A percentile compares a stretch with the other conserved stretches of the same genome.
Evolutionary conservation across 2,113 vertebrate species (phyloP).

Genomic region (Centrocercus urophasianus): DNA sequence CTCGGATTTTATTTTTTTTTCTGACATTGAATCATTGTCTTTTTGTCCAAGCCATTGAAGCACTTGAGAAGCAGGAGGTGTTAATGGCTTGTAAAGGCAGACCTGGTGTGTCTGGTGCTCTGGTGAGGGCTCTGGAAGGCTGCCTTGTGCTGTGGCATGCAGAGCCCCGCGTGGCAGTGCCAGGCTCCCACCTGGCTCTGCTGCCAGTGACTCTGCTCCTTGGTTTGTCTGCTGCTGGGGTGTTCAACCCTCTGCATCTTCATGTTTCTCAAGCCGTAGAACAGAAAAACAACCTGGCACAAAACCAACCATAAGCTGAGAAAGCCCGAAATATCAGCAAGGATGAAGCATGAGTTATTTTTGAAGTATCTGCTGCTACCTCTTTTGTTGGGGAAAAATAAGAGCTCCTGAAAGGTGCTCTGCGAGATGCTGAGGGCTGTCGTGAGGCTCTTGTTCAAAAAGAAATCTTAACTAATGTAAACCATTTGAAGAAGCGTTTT

Average conservation of each 20-base stretch:
- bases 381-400: not conserved
- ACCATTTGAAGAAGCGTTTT: not conserved
- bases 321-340: not conserved
- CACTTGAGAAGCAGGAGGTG: not conserved
- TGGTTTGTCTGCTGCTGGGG: not conserved
- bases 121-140: not conserved
- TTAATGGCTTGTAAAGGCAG: not conserved
- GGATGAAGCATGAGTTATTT: not conserved
- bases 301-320: not conserved
- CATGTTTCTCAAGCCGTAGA: not conserved
- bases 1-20: not conserved
- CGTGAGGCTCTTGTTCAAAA: slow-evolving; percentile 3
- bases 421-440: slow-evolving; percentile 7
- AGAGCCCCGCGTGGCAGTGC: too few relatives aligned
- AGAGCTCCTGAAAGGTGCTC: not conserved
- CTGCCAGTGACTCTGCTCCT: not conserved
- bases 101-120: not conserved
- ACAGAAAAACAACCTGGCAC: not conserved
- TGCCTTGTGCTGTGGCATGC: not conserved
- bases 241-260: not conserved
- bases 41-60: not conserved
- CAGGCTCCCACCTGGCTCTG: fast-evolving
- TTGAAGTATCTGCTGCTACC: not conserved
- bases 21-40: fast-evolving
- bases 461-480: not conserved